Evolutionary conservation across 2,113 vertebrate species (phyloP), one percentile per base, ranked within the genome.

Genomic region (Cephalopterus ornatus): DNA sequence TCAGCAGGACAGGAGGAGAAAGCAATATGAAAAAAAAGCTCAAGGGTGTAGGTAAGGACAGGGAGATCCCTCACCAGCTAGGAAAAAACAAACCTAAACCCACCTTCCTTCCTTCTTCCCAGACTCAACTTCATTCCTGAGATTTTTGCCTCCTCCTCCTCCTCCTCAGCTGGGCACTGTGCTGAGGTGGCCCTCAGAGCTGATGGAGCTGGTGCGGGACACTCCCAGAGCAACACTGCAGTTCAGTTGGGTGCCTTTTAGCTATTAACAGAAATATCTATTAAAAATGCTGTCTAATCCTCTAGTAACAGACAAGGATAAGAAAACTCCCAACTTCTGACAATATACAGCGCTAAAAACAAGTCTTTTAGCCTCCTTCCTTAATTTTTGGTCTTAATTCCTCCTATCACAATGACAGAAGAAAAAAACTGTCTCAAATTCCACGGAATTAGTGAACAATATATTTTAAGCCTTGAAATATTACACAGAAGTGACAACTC

Each of bases 101-200:
- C 8, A 32, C 4, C 24, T 30, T 41, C 32, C 33, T 28, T 30
- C 37, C 37, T 76, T 32, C 37, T 68, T 47, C 63, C 32, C 15
- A 68, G 44, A 27, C n/a, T 81, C 23, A 50, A 1, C 5, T 21
- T 72, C 21, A 14, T 12, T 30, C 30, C 6, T 0, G 0, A 39
- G 10, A 11, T 15, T 33, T 50, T 42, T n/a, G 5, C 20, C 26
- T n/a, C 5, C 8, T 62, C 7, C 27, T 61, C 6, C 17, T 13
- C 2, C 8, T 6, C 14, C 33, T 62, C 12, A 33, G 28, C 35
- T 18, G 42, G 52, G 33, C 26, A 1, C 2, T 17, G 66, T 26
- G 32, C 17, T 52, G 35, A 4, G 33, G 28, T 23, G 22, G 17
- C 4, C 50, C 39, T 16, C 3, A 12, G 30, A 71, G 5, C 6